These are phyloP conservation scores for Idris sp. DNA, from an alignment of 1,140 invertebrate genomes.

Conservation along the genomic window DNA sequence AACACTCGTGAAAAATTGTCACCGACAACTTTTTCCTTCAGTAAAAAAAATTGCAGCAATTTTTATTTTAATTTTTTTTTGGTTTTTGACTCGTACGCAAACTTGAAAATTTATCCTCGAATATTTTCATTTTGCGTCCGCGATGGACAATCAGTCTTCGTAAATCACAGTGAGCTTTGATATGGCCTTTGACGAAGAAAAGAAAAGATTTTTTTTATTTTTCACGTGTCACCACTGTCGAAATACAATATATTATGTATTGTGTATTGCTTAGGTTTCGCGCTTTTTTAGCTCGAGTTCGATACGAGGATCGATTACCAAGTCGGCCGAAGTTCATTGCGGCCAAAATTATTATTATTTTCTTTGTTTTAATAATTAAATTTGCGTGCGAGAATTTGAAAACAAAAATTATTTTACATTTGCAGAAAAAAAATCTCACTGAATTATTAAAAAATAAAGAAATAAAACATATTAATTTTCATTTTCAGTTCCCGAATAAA, in stretches of 20 bases:
- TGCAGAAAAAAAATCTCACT: too few species aligned
- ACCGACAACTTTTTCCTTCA: too few species aligned
- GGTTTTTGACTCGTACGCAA: conserved; percentile 26
- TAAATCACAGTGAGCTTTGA: conserved; percentile 77
- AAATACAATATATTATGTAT: conserved; percentile 50
- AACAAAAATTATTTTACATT: not conserved
- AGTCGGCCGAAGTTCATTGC: conserved; percentile 40
- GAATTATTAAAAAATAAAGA: too few species aligned
- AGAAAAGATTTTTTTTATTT: conserved; percentile 33
- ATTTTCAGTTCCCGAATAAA: too few species aligned
- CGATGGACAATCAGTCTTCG: conserved; percentile 73
- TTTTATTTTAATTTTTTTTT: too few species aligned
- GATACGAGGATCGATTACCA: conserved; percentile 57
- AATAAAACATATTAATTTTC: too few species aligned
- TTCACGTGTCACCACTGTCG: conserved; percentile 50
- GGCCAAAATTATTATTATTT: conserved; percentile 44
- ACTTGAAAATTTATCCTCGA: conserved; percentile 43
- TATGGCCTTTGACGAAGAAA: conserved; percentile 70
- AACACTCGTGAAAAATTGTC: too few species aligned
- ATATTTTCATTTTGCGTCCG: conserved; percentile 59
- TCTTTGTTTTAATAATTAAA: conserved; percentile 23
- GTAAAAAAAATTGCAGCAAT: too few species aligned
- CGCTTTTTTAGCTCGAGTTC: conserved; percentile 54
- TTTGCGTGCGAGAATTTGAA: conserved; percentile 12
- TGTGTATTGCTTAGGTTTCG: conserved; percentile 56